Percentiles rank a stretch among this genome's conserved stretches.
Evolutionary conservation across 2,113 vertebrate species (phyloP).

Genomic region (Panthera tigris): DNA sequence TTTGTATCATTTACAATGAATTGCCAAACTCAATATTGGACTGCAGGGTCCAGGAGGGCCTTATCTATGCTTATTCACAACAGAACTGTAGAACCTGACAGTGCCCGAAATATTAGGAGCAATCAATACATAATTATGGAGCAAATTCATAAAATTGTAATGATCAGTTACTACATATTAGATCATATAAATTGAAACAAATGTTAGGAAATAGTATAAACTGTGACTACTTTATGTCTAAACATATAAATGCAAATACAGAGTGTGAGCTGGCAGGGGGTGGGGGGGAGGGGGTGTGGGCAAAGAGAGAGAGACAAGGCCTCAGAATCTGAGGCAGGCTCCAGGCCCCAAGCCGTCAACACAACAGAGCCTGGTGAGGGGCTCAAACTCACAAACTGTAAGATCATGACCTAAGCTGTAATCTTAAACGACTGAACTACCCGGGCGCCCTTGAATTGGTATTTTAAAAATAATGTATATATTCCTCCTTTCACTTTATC

Average conservation of each 20-base stretch:
- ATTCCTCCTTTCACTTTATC: neutral
- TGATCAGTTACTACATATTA: neutral
- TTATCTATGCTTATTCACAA: neutral
- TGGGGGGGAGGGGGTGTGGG: too few species aligned
- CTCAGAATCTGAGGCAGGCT: too few species aligned
- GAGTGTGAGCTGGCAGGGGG: too few species aligned
- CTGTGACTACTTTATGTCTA: neutral
- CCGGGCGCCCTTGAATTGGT: neutral
- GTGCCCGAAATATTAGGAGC: neutral
- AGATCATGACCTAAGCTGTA: too few species aligned
- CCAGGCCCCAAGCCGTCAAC: too few species aligned
- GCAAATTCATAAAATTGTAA: neutral
- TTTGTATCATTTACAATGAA: neutral
- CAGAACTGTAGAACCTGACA: neutral
- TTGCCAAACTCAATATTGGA: neutral
- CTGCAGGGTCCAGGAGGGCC: neutral
- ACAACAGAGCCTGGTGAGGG: too few species aligned
- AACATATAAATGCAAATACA: neutral
- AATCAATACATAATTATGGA: neutral
- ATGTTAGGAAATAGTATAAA: neutral
- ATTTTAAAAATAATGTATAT: conserved; percentile 41
- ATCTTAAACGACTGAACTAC: too few species aligned
- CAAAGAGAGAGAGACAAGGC: too few species aligned
- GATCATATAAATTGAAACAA: neutral
- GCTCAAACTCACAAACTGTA: too few species aligned